Base-by-base conservation (phyloP, 1,140 invertebrate genomes). In the Dreissena polymorpha region DNA sequence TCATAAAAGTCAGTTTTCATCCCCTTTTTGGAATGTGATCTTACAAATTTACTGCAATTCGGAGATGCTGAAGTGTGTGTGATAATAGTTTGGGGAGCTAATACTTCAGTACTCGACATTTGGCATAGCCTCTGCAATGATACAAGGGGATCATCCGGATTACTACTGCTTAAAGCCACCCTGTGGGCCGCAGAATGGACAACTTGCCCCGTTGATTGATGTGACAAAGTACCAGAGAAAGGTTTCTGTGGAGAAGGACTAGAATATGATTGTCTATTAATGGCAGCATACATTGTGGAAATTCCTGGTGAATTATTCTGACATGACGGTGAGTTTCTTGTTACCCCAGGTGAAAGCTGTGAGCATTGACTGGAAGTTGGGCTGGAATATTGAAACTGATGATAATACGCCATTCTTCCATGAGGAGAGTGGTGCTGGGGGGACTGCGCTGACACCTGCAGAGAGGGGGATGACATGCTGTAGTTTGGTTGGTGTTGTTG, bases 61-160 rank as follows among this genome's bases (percentile, higher is more conserved):
- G 86, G 88, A 23, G 86, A 68, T 63, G 88, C 78, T 76, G 87
- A 90, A 50, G 90, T 87, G 87, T 92, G 90, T 83, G 88, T 91
- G 6, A 92, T 90, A 72, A 92, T 90, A 89, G 90, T 92, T 84
- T 92, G 91, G 0, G 90, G 90, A 82, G 91, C 91, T 67, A 91
- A 82, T n/a, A 92, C 92, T 74, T 90, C 90, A 16, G 84, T 88
- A 73, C 92, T 91, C 23, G 92, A 91, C 29, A 91, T 83, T 89
- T 91, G 90, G 51, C 91, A 91, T 5, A 92, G 84, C 85, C 91
- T 91, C 83, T 92, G 89, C 65, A 92, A 83, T 39, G 91, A 92
- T 87, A 90, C 87, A 0, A 92, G 78, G 10, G 92, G 92, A 53
- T 70, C 71, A 60, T 60, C 57, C 2, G 57, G 57, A 23, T 60